Evolutionary conservation across 2,113 vertebrate genomes (phyloP).

Genomic region (Telmatochromis sp.): DNA sequence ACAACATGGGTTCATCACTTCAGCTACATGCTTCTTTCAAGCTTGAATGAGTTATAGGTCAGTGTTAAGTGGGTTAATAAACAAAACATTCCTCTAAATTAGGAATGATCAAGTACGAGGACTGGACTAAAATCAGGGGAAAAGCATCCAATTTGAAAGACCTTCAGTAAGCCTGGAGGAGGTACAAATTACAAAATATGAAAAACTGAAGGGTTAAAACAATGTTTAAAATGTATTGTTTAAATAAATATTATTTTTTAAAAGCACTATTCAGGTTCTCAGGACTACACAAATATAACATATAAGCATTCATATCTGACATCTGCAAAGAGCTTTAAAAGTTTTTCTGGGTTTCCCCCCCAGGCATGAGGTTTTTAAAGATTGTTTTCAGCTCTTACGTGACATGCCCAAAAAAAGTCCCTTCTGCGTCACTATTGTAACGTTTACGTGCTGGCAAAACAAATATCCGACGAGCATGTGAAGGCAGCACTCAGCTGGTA

Average conservation of each 20-base stretch:
- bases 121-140: neutral
- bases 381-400: neutral
- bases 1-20: neutral
- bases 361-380: neutral
- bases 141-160: neutral
- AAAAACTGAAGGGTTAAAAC: neutral
- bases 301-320: neutral
- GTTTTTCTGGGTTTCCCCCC: neutral
- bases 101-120: neutral
- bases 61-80: neutral
- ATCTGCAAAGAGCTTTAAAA: neutral
- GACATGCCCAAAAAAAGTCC: fast-evolving
- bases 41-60: neutral
- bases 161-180: neutral
- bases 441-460: fast-evolving
- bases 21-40: neutral
- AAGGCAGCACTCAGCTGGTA: neutral
- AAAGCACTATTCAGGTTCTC: neutral
- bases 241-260: neutral
- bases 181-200: neutral
- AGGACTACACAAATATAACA: neutral
- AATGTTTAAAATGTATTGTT: neutral
- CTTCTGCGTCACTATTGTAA: neutral
- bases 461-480: neutral
- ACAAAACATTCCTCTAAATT: neutral